Conservation (phyloP, 1,140 invertebrate species). For the Drosophila busckii region DNA sequence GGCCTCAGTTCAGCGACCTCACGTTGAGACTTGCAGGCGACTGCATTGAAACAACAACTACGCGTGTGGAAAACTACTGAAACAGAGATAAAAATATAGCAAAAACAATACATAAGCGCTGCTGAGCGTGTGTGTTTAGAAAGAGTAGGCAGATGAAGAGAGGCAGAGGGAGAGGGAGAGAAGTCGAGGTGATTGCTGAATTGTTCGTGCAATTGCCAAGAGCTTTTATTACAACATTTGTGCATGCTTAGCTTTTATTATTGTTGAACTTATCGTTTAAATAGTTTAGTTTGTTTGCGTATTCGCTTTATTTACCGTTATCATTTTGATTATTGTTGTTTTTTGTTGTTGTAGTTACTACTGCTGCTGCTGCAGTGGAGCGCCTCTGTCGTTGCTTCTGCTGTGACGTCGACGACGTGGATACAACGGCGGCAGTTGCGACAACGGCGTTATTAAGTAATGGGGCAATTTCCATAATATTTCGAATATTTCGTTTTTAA, state of each 20-base stretch:
- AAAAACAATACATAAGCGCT: slow-evolving; percentile 12
- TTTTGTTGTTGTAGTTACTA: slow-evolving; percentile 21
- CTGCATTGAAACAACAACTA: slow-evolving; percentile 14
- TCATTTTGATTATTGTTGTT: slow-evolving; percentile 37
- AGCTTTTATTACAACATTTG: not conserved
- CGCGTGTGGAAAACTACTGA: slow-evolving; percentile 47
- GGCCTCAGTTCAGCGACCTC: slow-evolving; percentile 63
- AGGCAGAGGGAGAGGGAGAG: not conserved
- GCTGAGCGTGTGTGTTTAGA: not conserved
- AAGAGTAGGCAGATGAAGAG: not conserved
- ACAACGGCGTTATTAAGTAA: slow-evolving; percentile 57
- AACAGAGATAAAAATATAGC: slow-evolving; percentile 19
- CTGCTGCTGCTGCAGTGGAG: slow-evolving; percentile 11
- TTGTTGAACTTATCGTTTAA: slow-evolving; percentile 4
- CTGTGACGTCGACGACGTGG: slow-evolving; percentile 37
- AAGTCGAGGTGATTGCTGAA: not conserved
- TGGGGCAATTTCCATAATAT: slow-evolving; percentile 72
- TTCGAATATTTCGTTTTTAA: slow-evolving; percentile 20
- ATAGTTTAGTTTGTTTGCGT: not conserved
- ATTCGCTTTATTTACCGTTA: slow-evolving; percentile 50
- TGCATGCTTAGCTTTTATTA: slow-evolving; percentile 15
- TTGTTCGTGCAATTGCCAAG: slow-evolving; percentile 13
- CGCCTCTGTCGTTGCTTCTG: slow-evolving; percentile 28
- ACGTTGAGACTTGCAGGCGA: slow-evolving; percentile 44
- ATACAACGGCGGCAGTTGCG: slow-evolving; percentile 45